phyloP scores from a whole-genome alignment of 1,140 invertebrate genomes.

The Drosophila kanapiae region DNA sequence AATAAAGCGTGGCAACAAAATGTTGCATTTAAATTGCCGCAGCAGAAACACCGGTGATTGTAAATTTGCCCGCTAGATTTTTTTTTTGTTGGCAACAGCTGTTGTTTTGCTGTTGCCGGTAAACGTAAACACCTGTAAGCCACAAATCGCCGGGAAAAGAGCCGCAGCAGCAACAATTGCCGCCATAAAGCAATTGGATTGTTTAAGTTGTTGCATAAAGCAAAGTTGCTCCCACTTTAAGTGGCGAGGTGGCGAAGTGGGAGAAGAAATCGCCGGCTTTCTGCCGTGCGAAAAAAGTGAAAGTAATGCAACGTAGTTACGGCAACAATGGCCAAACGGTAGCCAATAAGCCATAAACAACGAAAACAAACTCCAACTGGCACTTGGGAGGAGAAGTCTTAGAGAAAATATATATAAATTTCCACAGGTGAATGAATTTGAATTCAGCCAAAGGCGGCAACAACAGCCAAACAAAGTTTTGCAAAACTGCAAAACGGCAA shows the following conservation, averaged over 20 bases:
- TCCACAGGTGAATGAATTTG: constrained; percentile 77
- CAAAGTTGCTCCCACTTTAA: constrained; percentile 49
- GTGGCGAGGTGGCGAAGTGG: constrained; percentile 19
- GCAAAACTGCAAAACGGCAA: constrained; percentile 4
- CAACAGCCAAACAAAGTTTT: background rate
- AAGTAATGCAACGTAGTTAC: constrained; percentile 67
- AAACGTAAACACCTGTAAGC: constrained; percentile 78
- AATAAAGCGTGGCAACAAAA: constrained; percentile 57
- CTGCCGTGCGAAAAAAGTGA: constrained; percentile 69
- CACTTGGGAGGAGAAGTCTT: constrained; percentile 15
- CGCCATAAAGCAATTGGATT: constrained; percentile 73
- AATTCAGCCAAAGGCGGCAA: constrained; percentile 34
- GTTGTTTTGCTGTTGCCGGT: constrained; percentile 52
- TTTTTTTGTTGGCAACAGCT: constrained; percentile 46
- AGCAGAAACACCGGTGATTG: constrained; percentile 28
- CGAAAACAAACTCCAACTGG: constrained; percentile 42
- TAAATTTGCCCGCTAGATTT: constrained; percentile 37
- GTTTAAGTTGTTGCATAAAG: constrained; percentile 80
- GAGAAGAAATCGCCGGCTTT: constrained; percentile 76
- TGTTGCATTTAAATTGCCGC: constrained; percentile 41
- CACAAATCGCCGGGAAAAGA: constrained; percentile 68
- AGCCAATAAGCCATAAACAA: constrained; percentile 72
- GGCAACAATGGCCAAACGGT: constrained; percentile 69
- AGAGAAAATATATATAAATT: constrained; percentile 57
- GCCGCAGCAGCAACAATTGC: constrained; percentile 34